Conservation (phyloP, 2,113 vertebrate genomes). For the Erinaceus europaeus region DNA sequence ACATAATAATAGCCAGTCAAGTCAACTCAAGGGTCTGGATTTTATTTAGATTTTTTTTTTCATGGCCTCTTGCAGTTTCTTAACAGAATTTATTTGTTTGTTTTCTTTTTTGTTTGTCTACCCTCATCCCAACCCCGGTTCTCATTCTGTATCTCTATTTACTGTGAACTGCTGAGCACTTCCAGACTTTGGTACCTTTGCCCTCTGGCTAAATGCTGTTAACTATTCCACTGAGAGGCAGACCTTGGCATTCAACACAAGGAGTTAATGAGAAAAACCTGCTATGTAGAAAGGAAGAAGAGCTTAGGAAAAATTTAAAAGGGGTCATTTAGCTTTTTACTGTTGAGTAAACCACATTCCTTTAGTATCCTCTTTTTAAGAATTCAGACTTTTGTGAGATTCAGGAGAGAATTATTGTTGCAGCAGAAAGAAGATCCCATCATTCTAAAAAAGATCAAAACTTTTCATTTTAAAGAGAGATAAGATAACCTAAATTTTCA, state of each 20-base stretch:
- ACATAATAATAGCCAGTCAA: background rate
- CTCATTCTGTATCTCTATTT: background rate
- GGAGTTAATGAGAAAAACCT: slow-evolving; percentile 55
- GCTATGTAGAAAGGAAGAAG: background rate
- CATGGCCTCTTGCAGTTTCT: background rate
- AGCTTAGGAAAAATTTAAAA: slow-evolving; percentile 16
- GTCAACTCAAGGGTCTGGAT: background rate
- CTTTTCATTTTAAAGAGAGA: slow-evolving; percentile 51
- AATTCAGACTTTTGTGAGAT: slow-evolving; percentile 39
- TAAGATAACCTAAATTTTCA: slow-evolving; percentile 49
- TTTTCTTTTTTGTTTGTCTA: background rate
- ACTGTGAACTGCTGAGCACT: slow-evolving; percentile 8
- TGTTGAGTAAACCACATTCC: background rate
- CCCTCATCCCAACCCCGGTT: background rate
- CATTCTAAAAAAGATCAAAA: slow-evolving; percentile 36
- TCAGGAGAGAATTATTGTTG: slow-evolving; percentile 52
- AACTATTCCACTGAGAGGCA: background rate
- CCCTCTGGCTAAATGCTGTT: slow-evolving; percentile 32
- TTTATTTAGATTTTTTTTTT: background rate
- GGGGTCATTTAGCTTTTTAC: slow-evolving; percentile 9
- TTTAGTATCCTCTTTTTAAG: background rate
- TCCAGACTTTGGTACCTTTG: slow-evolving; percentile 33
- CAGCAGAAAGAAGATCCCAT: background rate
- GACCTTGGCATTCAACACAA: slow-evolving; percentile 28
- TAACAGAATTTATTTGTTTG: background rate